phyloP scores from a whole-genome alignment of 1,140 invertebrate species.

The Zaprionus kolodkinae region DNA sequence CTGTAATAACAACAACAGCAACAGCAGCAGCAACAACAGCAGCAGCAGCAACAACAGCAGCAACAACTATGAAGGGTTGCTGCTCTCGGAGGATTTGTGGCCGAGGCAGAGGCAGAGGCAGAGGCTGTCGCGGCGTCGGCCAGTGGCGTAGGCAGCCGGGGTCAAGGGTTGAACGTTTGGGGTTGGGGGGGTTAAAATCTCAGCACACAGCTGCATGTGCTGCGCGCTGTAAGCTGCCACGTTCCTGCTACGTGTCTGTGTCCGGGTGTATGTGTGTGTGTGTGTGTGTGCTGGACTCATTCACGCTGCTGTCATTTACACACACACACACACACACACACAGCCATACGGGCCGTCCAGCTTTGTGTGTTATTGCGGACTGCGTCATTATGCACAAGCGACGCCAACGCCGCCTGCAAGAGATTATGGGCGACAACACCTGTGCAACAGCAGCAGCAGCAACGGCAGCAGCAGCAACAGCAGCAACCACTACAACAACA shows the following conservation, averaged over 20 bases:
- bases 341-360: constrained; percentile 31
- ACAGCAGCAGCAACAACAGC: constrained; percentile 53
- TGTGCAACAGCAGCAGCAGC: constrained; percentile 56
- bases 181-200: constrained; percentile 54
- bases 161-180: constrained; percentile 7
- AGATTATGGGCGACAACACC: constrained; percentile 80
- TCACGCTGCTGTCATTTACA: constrained; percentile 62
- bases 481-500: constrained; percentile 28
- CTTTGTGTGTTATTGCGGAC: constrained; percentile 62
- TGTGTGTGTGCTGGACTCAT: constrained; percentile 39
- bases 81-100: neutral
- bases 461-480: neutral
- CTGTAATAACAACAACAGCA: constrained; percentile 76
- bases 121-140: neutral
- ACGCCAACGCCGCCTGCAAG: constrained; percentile 53
- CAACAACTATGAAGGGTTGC: constrained; percentile 38
- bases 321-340: constrained; percentile 20
- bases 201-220: constrained; percentile 81
- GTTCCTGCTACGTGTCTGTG: constrained; percentile 34
- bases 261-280: constrained; percentile 36
- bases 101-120: too few species aligned
- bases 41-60: constrained; percentile 63
- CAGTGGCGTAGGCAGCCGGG: neutral
- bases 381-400: constrained; percentile 81
- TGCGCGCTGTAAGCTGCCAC: constrained; percentile 71